Percentiles rank a stretch among this genome's conserved stretches.
Conservation (phyloP, 2,113 vertebrate species). For the Gila orcuttii region DNA sequence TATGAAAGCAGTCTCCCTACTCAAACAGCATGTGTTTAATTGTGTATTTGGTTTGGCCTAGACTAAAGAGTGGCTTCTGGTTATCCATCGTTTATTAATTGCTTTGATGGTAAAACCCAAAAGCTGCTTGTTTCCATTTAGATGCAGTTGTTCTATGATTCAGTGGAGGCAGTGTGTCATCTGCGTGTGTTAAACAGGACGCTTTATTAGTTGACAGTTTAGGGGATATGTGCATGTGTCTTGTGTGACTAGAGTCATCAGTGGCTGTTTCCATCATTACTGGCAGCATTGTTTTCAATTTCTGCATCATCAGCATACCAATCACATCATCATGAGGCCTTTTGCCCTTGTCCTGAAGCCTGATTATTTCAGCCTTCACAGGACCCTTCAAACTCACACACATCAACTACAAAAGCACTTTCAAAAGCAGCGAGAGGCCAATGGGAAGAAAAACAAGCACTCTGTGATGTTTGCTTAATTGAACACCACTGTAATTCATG, state of each 20-base stretch:
- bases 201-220: slow-evolving; percentile 77
- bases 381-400: not conserved
- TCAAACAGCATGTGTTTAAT: slow-evolving; percentile 80
- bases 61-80: slow-evolving; percentile 82
- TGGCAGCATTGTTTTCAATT: slow-evolving; percentile 35
- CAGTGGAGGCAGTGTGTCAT: slow-evolving; percentile 75
- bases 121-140: slow-evolving; percentile 82
- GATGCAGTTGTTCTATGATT: slow-evolving; percentile 78
- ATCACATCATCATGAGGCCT: slow-evolving; percentile 65
- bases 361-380: slow-evolving; percentile 8
- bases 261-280: slow-evolving; percentile 32
- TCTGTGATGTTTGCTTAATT: slow-evolving; percentile 24
- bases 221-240: slow-evolving; percentile 62
- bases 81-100: slow-evolving; percentile 82
- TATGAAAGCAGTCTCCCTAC: slow-evolving; percentile 74
- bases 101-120: slow-evolving; percentile 82
- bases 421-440: not conserved
- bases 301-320: slow-evolving; percentile 36
- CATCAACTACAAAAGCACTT: not conserved
- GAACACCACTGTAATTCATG: slow-evolving; percentile 52
- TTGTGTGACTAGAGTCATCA: not conserved
- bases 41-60: slow-evolving; percentile 87
- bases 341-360: slow-evolving; percentile 26
- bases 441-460: slow-evolving; percentile 34
- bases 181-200: slow-evolving; percentile 79